Base-by-base conservation (phyloP, 2,888 invertebrate genomes). In the Leptinotarsa haldemani region DNA sequence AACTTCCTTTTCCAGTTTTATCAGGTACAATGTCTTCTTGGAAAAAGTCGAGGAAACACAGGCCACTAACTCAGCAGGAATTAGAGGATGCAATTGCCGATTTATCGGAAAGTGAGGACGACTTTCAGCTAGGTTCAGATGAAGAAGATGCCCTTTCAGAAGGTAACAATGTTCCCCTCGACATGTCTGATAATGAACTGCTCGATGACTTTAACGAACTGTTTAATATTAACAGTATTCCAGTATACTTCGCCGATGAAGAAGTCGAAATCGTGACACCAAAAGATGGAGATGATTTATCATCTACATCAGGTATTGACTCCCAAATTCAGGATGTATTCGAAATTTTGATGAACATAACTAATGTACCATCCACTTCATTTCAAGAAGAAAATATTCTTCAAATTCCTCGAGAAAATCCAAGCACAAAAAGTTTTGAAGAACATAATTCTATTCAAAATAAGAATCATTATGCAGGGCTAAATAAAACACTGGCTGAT, bases 101-200 rank as follows among this genome's bases (percentile, higher is more conserved):
- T 63, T 25, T 15, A 48, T 15, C 48, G 15, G 48, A 15, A 48
- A 48, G 48, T 48, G 12, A 48, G 48, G 48, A 48, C 16, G 48
- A 48, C 48, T 48, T 48, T 48, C 48, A 48, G 48, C 48, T 15
- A 48, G 48, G 48, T 48, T 15, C 48, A 48, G 48, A 48, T 48
- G 48, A 48, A 48, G 48, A 48, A 16, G 15, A 48, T 48, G 48
- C 48, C 48, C 3, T 64, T 25, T 20, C 46, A 30, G 40, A 64
- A 64, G 7, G 40, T 64, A 64, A 40, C 64, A 64, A 64, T 64
- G 30, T 20, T 40, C 64, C 64, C 12, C 64, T 64, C 64, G 64
- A 64, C 25, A 64, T 64, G 64, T 64, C 64, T 64, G 64, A 64
- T 64, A 64, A 64, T 30, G 64, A 64, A 64, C 22, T 64, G 64